A percentile compares a stretch with the other conserved stretches of the same genome.
These are phyloP conservation scores for Drosophila phalerata DNA, from an alignment of 2,888 invertebrate species.

Conservation along the genomic window DNA sequence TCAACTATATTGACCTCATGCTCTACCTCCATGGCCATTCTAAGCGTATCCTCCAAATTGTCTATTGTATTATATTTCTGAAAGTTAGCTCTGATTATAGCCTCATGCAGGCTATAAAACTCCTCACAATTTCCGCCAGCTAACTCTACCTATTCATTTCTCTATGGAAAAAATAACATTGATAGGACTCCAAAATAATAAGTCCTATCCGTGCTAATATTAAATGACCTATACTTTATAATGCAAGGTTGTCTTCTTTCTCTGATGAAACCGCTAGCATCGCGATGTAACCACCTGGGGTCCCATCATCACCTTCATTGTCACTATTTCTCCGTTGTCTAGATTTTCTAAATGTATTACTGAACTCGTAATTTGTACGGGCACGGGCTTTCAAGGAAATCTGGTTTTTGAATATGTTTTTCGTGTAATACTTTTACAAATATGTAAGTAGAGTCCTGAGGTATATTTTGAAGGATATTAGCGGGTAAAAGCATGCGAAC, in stretches of 20 bases:
- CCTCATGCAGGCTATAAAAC: background rate
- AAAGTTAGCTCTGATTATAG: background rate
- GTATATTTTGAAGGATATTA: too few species aligned
- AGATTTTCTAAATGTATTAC: background rate
- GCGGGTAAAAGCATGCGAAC: conserved; percentile 24
- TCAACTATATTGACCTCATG: too few species aligned
- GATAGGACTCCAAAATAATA: background rate
- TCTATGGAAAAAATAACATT: background rate
- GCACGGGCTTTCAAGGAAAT: background rate
- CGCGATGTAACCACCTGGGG: background rate
- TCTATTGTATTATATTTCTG: background rate
- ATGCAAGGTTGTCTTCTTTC: background rate
- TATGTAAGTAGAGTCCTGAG: conserved; percentile 8
- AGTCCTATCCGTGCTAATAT: background rate
- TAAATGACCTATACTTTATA: background rate
- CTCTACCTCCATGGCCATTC: background rate
- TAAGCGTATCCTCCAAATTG: background rate
- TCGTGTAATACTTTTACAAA: conserved; percentile 27
- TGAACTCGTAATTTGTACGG: background rate
- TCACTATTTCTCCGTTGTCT: background rate
- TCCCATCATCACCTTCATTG: background rate
- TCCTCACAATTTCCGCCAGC: conserved; percentile 11
- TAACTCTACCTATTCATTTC: conserved; percentile 1
- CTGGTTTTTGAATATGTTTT: conserved; percentile 22
- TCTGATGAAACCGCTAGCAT: background rate